Evolutionary conservation across 2,113 vertebrate species (phyloP), one percentile per base, ranked within the genome.

Genomic region (Lepisosteus osseus): DNA sequence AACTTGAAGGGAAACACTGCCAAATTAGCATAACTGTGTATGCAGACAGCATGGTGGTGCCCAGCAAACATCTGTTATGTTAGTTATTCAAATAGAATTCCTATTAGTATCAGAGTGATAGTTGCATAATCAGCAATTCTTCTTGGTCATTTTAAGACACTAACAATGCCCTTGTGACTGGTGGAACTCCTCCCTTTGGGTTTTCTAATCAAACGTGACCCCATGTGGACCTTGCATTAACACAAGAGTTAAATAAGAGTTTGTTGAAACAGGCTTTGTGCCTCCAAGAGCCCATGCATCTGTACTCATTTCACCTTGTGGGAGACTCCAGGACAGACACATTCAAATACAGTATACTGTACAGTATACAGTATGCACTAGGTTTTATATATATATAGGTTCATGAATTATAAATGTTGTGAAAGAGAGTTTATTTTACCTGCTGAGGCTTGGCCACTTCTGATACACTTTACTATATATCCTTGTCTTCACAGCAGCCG

Each of bases 51-150:
- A 91, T 84, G 90, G 94, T 92, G 85, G 92, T 93, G 92, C 95
- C 94, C 89, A 95, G 95, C 91, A 97, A 97, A 96, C 97, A 99
- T 96, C 97, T 99, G 97, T 94, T 99, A 95, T 93, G 91, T 93
- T 94, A 94, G 93, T 94, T 95, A 97, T 98, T 98, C 95, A 96
- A 94, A 96, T 93, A 94, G 93, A 94, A 95, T 95, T 94, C 94
- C 92, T 95, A 92, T 90, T 93, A 92, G 90, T 93, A 92, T 94
- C 92, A 85, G 89, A 92, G 89, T 86, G 92, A 91, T 94, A 92
- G 90, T 94, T 92, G 90, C 90, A 92, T 95, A 96, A 94, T 94
- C 94, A 95, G 94, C 94, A 90, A 93, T 97, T 97, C 93, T 95
- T 95, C 90, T 93, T 72, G 86, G 87, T 90, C 89, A 92, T 93